Base-by-base conservation (phyloP, 2,888 invertebrate genomes). In the Mycalesis mineus region DNA sequence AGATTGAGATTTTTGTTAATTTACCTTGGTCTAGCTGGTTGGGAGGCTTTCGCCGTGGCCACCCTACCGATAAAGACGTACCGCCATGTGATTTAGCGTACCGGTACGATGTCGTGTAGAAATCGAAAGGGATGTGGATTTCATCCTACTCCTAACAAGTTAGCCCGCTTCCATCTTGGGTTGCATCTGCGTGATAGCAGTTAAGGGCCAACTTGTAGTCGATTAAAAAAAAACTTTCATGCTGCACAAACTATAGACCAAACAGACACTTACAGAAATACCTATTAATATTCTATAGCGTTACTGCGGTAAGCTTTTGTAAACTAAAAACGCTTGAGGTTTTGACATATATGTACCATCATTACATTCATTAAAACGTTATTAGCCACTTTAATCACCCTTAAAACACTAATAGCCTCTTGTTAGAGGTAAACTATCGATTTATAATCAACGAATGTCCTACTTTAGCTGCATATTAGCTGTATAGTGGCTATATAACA, bases 391-490 rank as follows among this genome's bases (percentile, higher is more conserved):
- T 44, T 29, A 29, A 14, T 13, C 29, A 44, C 44, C 44, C n/a
- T 2, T 29, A 14, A 44, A 44, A 29, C 13, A 29, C 29, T 44
- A 44, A 44, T 29, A 13, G 44, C 29, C 36, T 9, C 36, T 48
- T 36, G 36, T 48, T 36, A 7, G 15, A 36, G n/a, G 17, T 17
- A 17, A 48, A 37, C 22, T 37, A 29, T 29, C 29, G 5, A 49
- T 49, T 49, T 37, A 22, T 49, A 49, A 11, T n/a, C 49, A 22
- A 49, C n/a, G 1, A 28, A 22, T 49, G 37, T 37, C 37, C 22
- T 22, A 37, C 49, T 36, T 6, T 37, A 22, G 8, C 29, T 22
- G 5, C n/a, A 22, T 22, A 22, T 2, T 4, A 22, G 22, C 22
- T 22, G 5, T 22, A 5, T 22, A 22, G 22, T 22, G 5, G 22